A percentile compares a stretch with the other conserved stretches of the same genome.
Evolutionary conservation across 2,113 vertebrate species (phyloP).

Genomic region (Bufo bufo): DNA sequence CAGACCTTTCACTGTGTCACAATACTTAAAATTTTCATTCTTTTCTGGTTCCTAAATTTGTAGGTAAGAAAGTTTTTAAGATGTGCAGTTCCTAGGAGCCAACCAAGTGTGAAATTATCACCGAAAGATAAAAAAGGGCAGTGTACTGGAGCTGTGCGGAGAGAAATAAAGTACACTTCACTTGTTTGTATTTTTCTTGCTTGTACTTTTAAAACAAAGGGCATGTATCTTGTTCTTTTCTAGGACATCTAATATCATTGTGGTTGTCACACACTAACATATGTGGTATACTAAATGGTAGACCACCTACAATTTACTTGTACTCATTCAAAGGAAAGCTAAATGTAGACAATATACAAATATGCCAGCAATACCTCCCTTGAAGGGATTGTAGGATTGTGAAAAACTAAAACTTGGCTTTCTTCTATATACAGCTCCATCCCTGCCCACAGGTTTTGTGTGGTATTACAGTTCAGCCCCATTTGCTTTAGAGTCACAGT

Average conservation of each 20-base stretch:
- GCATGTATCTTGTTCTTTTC: neutral
- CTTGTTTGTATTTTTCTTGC: constrained; percentile 10
- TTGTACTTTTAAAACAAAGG: neutral
- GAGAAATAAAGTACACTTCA: neutral
- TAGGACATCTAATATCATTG: neutral
- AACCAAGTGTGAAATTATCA: constrained; percentile 35
- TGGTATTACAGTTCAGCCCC: too few relatives aligned
- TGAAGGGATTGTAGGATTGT: too few relatives aligned
- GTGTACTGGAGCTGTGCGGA: neutral
- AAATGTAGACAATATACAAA: too few relatives aligned
- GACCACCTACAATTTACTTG: neutral
- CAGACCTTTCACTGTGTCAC: too few relatives aligned
- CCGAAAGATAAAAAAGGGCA: neutral
- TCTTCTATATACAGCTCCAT: too few relatives aligned
- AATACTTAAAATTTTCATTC: neutral
- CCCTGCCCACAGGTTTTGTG: too few relatives aligned
- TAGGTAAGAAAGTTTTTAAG: constrained; percentile 15
- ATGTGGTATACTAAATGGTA: neutral
- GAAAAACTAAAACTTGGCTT: too few relatives aligned
- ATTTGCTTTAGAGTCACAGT: too few relatives aligned
- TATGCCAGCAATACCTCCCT: too few relatives aligned
- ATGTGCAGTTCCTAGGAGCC: neutral
- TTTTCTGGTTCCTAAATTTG: neutral
- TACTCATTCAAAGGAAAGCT: too few relatives aligned
- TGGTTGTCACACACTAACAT: neutral